Base-by-base conservation (phyloP, 2,888 invertebrate genomes). In the Cryptus armator region DNA sequence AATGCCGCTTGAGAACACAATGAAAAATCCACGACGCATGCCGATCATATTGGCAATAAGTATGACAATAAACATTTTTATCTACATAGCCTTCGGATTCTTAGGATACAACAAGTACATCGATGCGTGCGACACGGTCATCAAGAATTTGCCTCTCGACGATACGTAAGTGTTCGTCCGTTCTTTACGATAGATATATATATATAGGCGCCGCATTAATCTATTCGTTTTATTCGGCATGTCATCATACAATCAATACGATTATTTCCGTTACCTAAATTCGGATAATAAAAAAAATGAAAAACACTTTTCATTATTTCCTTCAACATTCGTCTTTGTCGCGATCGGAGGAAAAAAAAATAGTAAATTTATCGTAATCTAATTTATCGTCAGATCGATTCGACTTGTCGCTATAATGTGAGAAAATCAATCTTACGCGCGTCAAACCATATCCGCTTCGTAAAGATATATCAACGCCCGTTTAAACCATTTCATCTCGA, bases 1-100 rank as follows among this genome's bases (percentile, higher is more conserved):
- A 2, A 96, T 99, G 95, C 99, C 99, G 0, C 96, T 99, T 46
- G 98, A 99, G 94, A 99, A 99, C 93, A 96, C 97, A 46, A 98
- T 99, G 98, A 95, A 95, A 29, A 96, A 96, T 77, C 98, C 98
- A 0, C 94, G 96, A 83, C 96, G 97, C 85, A 97, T 97, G 92
- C 97, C 97, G 0, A 97, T 98, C 1, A 97, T 98, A 0, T 94
- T 99, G 0, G 97, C 97, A 88, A 95, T 96, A 0, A 97, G 97
- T 4, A 98, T 98, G 97, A 93, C 95, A 0, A 94, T 97, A 1
- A 98, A 98, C 10, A 96, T 97, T 3, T 91, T 95, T 0, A 93
- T 98, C 19, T 99, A 98, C 90, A 95, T 97, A 0, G 93, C 96
- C 14, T 97, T 98, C 64, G 99, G 99, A 5, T 98, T 99, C 94